A percentile compares a stretch with the other conserved stretches of the same genome.
Evolutionary conservation across 37 sponge, comb jelly and placozoan species (phyloP).

Genomic region (Aplysina aerophoba): DNA sequence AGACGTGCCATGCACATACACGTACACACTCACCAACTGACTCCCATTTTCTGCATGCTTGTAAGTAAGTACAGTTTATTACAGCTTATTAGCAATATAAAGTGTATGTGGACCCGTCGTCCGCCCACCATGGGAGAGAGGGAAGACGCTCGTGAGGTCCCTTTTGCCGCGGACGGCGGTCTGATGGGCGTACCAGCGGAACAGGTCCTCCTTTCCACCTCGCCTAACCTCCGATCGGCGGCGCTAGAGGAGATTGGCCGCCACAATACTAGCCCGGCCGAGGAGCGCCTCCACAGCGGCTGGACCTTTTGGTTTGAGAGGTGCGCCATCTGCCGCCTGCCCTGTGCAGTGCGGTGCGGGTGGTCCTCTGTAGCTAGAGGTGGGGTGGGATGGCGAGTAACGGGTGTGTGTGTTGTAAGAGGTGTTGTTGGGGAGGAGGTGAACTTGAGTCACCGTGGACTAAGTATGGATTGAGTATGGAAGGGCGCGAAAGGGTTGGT

Average conservation of each 20-base stretch:
- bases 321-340: slow-evolving; percentile 15
- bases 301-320: slow-evolving; percentile 85
- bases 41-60: slow-evolving; percentile 40
- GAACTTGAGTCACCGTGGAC: too few relatives aligned
- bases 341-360: too few relatives aligned
- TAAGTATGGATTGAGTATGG: too few relatives aligned
- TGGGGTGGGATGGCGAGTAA: too few relatives aligned
- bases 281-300: slow-evolving; percentile 36
- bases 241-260: slow-evolving; percentile 43
- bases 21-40: slow-evolving; percentile 52
- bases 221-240: slow-evolving; percentile 6
- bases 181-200: too few relatives aligned
- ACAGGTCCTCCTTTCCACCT: neutral
- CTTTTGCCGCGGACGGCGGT: too few relatives aligned
- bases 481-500: too few relatives aligned
- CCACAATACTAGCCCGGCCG: slow-evolving; percentile 25
- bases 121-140: too few relatives aligned
- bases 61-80: neutral
- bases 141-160: too few relatives aligned
- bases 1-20: neutral
- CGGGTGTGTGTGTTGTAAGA: neutral
- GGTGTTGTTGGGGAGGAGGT: neutral
- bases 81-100: too few relatives aligned
- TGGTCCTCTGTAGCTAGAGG: too few relatives aligned
- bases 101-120: too few relatives aligned